A percentile compares a stretch with the other conserved stretches of the same genome.
Evolutionary conservation across 1,140 invertebrate genomes (phyloP).

Genomic region (Chironomus striatipennis): DNA sequence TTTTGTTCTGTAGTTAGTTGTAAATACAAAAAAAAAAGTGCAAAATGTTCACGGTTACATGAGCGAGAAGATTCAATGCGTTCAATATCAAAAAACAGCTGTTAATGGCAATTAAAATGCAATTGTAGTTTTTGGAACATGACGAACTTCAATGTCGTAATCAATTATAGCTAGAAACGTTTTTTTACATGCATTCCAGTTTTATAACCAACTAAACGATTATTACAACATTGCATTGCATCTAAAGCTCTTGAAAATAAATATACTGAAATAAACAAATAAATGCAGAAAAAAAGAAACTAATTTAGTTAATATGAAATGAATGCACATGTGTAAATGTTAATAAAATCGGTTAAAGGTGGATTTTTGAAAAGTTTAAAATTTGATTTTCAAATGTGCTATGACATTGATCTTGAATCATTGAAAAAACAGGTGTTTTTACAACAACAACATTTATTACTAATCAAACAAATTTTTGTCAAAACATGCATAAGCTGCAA

Average conservation of each 20-base stretch:
- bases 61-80: not conserved
- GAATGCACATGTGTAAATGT: not conserved
- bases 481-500: too few species aligned
- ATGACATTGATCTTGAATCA: slow-evolving; percentile 1
- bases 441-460: too few species aligned
- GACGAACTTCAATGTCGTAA: not conserved
- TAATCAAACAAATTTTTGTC: too few species aligned
- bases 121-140: slow-evolving; percentile 8
- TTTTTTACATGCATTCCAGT: not conserved
- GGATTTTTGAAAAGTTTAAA: too few species aligned
- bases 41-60: not conserved
- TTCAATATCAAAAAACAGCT: not conserved
- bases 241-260: not conserved
- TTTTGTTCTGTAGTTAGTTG: not conserved
- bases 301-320: not conserved
- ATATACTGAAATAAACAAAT: not conserved
- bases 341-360: too few species aligned
- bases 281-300: not conserved
- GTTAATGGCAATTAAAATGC: not conserved
- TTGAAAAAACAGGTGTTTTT: too few species aligned
- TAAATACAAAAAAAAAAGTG: not conserved
- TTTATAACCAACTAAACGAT: not conserved
- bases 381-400: not conserved
- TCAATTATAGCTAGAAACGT: not conserved
- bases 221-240: not conserved